Percentiles rank a stretch among this genome's conserved stretches.
phyloP scores from a whole-genome alignment of 1,140 invertebrate genomes.

The Caenorhabditis remanei region DNA sequence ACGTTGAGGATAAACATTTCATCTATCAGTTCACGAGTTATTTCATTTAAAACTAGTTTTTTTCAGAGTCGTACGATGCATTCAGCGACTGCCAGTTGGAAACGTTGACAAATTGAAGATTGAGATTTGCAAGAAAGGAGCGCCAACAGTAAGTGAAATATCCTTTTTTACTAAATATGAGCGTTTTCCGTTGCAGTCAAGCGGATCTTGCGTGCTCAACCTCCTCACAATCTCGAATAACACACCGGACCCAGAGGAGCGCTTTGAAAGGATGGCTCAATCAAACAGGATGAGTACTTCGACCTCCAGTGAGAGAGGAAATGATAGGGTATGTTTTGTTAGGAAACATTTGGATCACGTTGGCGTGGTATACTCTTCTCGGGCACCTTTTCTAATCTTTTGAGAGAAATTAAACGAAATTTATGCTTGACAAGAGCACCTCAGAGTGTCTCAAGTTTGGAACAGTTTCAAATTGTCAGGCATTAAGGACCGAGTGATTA shows the following conservation, averaged over 20 bases:
- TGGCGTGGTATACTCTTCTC: too few relatives aligned
- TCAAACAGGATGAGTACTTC: conserved; percentile 13
- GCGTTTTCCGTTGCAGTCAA: neutral
- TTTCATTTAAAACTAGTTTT: neutral
- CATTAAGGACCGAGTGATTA: too few relatives aligned
- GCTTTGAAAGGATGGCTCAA: neutral
- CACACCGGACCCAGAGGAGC: neutral
- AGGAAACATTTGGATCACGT: too few relatives aligned
- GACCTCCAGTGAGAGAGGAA: neutral
- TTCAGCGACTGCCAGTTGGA: conserved; percentile 8
- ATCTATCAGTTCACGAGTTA: too few relatives aligned
- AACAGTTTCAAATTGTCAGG: too few relatives aligned
- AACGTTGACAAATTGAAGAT: conserved; percentile 38
- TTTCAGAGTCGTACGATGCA: conserved; percentile 27
- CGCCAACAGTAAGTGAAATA: neutral
- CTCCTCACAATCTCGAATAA: neutral
- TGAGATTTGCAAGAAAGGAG: conserved; percentile 22
- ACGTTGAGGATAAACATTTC: too few relatives aligned
- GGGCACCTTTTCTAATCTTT: too few relatives aligned
- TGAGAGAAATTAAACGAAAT: too few relatives aligned
- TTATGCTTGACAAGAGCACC: too few relatives aligned
- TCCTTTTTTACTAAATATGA: neutral
- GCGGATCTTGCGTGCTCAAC: neutral
- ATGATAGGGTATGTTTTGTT: conserved; percentile 21
- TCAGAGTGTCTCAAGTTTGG: too few relatives aligned